Percentiles rank a stretch among this genome's conserved stretches.
Conservation (phyloP, 2,888 invertebrate genomes). For the Lycaena phlaeas region DNA sequence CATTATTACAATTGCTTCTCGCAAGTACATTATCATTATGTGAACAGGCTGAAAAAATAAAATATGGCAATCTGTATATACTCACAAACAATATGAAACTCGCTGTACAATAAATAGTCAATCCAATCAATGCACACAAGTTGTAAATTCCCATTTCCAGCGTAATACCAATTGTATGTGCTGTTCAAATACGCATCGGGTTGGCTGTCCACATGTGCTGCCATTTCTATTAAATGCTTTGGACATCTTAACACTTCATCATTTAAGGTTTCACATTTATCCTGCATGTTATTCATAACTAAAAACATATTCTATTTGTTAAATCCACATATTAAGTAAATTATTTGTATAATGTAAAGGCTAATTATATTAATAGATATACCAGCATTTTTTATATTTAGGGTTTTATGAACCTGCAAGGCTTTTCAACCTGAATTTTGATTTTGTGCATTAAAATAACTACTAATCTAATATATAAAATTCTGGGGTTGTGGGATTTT, state of each 20-base stretch:
- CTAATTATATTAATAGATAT: no score
- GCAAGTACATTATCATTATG: neutral
- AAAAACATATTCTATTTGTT: constrained; percentile 10
- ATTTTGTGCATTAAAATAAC: no score
- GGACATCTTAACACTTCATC: constrained; percentile 51
- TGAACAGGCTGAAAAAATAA: neutral
- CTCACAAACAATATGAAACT: constrained; percentile 50
- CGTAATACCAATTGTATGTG: constrained; percentile 61
- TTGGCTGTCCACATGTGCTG: constrained; percentile 42
- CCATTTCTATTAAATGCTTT: constrained; percentile 41
- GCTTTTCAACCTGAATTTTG: no score
- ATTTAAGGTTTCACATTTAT: constrained; percentile 34
- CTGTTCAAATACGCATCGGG: constrained; percentile 51
- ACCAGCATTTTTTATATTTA: no score
- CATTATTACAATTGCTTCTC: no score
- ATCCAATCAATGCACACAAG: constrained; percentile 32
- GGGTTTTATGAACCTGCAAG: no score
- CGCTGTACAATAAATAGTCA: constrained; percentile 49
- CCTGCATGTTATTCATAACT: constrained; percentile 20
- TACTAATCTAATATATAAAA: no score
- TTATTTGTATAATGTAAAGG: no score
- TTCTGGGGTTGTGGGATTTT: no score
- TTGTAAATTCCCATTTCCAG: constrained; percentile 55
- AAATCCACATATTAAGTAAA: no score
- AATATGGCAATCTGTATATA: constrained; percentile 17